phyloP scores from a whole-genome alignment of 2,888 invertebrate genomes.

The Chymomyza caudatula region DNA sequence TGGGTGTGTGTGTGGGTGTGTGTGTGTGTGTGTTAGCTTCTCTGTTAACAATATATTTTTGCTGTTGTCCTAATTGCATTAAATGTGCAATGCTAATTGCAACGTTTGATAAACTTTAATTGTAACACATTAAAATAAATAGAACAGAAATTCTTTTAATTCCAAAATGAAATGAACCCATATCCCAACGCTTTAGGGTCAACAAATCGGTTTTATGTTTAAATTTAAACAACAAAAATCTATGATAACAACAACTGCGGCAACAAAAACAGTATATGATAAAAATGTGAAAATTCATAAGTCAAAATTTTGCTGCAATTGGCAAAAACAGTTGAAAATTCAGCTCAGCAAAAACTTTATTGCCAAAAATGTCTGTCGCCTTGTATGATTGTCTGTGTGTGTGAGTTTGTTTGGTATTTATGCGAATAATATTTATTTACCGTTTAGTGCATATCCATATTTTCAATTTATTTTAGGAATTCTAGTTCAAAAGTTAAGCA shows the following conservation, averaged over 20 bases:
- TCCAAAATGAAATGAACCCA: too few relatives aligned
- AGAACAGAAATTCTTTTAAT: conserved; percentile 31
- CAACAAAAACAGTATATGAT: background rate
- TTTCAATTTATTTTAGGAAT: conserved; percentile 48
- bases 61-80: conserved; percentile 54
- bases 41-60: conserved; percentile 14
- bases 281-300: background rate
- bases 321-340: background rate
- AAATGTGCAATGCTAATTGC: conserved; percentile 60
- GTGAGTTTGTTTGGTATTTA: background rate
- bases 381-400: background rate
- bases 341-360: background rate
- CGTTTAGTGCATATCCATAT: conserved; percentile 32
- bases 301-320: background rate
- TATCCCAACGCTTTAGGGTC: background rate
- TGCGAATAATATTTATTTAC: conserved; percentile 7
- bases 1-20: background rate
- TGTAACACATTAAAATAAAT: conserved; percentile 41
- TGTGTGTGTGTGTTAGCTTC: background rate
- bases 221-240: background rate
- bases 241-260: background rate
- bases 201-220: background rate
- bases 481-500: conserved; percentile 11
- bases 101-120: conserved; percentile 65
- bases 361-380: background rate